phyloP scores from a whole-genome alignment of 2,797 vertebrate species.

The Myotis planiceps region DNA sequence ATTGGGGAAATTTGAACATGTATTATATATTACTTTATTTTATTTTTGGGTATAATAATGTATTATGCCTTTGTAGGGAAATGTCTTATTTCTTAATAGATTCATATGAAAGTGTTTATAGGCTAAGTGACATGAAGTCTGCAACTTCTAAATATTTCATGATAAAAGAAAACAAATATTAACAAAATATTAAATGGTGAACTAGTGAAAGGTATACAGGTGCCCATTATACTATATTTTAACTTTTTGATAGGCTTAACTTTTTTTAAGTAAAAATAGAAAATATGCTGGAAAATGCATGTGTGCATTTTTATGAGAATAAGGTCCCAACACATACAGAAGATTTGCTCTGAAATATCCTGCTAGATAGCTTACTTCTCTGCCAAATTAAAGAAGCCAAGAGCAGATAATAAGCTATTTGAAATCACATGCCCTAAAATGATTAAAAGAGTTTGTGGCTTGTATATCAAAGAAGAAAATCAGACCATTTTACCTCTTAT shows the following conservation, averaged over 20 bases:
- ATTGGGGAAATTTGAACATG: not conserved
- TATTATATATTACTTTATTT: not conserved
- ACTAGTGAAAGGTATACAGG: not conserved
- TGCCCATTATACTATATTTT: not conserved
- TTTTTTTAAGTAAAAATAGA: not conserved
- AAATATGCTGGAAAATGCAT: not conserved
- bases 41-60: not conserved
- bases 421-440: not conserved
- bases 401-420: not conserved
- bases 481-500: not conserved
- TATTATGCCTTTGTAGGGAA: not conserved
- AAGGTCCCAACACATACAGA: not conserved
- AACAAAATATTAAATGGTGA: not conserved
- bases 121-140: not conserved
- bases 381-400: not conserved
- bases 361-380: not conserved
- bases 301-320: not conserved
- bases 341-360: not conserved
- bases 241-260: not conserved
- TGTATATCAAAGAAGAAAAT: slow-evolving; percentile 8
- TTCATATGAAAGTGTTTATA: not conserved
- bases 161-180: not conserved
- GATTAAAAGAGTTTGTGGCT: not conserved
- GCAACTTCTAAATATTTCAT: not conserved
- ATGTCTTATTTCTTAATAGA: not conserved